phyloP scores from a whole-genome alignment of 37 sponge, comb jelly and placozoan species.

The Spongilla lacustris region DNA sequence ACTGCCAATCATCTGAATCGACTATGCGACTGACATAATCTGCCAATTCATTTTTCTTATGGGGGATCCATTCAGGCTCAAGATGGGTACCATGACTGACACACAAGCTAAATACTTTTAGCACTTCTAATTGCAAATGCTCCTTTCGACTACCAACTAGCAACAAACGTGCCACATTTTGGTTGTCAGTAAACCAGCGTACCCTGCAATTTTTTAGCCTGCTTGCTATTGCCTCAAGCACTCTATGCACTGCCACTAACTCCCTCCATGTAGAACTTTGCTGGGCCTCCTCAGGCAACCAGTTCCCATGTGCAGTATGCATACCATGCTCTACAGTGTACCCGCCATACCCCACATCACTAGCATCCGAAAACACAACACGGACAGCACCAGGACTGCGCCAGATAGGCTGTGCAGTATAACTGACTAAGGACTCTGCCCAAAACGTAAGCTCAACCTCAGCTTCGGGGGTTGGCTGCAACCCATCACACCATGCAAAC shows the following conservation, averaged over 20 bases:
- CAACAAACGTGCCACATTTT: constrained; percentile 26
- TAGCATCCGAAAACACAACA: constrained; percentile 45
- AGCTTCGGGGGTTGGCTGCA: too few relatives aligned
- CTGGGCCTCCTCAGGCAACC: not conserved
- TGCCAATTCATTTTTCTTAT: constrained; percentile 8
- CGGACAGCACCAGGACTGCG: constrained; percentile 5
- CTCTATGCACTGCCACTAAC: constrained; percentile 15
- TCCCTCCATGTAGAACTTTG: constrained; percentile 39
- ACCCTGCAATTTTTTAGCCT: not conserved
- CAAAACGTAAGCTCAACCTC: constrained; percentile 16
- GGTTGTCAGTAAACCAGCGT: constrained; percentile 38
- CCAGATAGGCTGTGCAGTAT: constrained; percentile 28
- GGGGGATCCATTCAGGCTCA: constrained; percentile 34
- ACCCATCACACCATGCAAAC: too few relatives aligned
- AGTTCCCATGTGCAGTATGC: constrained; percentile 15
- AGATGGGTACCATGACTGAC: not conserved
- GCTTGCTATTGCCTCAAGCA: constrained; percentile 3
- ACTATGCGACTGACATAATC: constrained; percentile 23
- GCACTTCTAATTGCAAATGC: constrained; percentile 3
- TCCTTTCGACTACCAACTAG: constrained; percentile 10
- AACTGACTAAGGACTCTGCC: not conserved
- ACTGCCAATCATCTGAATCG: constrained; percentile 42
- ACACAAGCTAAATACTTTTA: constrained; percentile 6
- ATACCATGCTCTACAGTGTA: constrained; percentile 5
- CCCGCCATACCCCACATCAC: constrained; percentile 47